phyloP scores from a whole-genome alignment of 2,113 vertebrate genomes.

The Pipa parva region DNA sequence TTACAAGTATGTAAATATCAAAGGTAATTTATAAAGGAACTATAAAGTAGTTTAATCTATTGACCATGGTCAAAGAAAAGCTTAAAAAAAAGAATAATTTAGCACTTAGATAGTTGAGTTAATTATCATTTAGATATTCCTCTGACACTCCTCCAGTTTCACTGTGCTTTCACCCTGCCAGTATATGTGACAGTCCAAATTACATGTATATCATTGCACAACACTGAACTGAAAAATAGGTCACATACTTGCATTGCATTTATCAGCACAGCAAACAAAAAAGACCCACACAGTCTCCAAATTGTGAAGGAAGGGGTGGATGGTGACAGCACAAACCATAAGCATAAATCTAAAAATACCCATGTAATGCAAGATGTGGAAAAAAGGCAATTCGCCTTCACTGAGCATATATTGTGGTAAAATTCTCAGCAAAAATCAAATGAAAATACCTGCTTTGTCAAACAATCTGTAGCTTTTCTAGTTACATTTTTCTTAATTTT shows the following conservation, averaged over 20 bases:
- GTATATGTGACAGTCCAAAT: background rate
- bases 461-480: no score
- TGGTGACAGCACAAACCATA: background rate
- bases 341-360: background rate
- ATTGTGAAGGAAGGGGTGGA: background rate
- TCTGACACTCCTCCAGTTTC: background rate
- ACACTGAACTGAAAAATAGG: constrained; percentile 11
- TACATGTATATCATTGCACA: constrained; percentile 12
- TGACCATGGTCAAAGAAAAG: no score
- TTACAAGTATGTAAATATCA: no score
- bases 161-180: constrained; percentile 2
- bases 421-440: background rate
- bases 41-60: no score
- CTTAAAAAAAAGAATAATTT: no score
- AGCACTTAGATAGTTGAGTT: no score
- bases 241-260: constrained; percentile 1
- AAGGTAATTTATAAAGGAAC: no score
- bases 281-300: background rate
- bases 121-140: background rate
- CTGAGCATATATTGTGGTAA: background rate
- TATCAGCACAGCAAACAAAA: background rate
- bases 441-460: background rate
- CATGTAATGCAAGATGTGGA: background rate
- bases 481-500: no score
- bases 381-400: background rate